phyloP scores from a whole-genome alignment of 2,888 invertebrate species.

The Horisme vitalbata region DNA sequence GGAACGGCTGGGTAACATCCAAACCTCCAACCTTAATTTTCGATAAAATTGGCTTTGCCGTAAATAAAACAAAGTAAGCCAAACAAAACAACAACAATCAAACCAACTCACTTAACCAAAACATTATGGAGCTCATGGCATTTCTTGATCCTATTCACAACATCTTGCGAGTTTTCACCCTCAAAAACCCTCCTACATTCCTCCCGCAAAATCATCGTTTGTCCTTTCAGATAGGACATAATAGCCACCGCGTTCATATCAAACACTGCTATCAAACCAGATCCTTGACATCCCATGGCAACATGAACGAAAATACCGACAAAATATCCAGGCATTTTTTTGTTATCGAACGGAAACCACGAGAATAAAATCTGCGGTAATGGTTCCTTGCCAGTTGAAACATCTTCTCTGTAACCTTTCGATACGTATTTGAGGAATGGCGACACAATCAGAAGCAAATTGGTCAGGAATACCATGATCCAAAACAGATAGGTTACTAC shows the following conservation, averaged over 20 bases:
- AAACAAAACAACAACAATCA: not conserved
- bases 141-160: slow-evolving; percentile 51
- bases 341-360: slow-evolving; percentile 66
- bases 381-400: slow-evolving; percentile 46
- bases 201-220: slow-evolving; percentile 50
- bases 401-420: slow-evolving; percentile 42
- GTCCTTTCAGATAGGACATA: slow-evolving; percentile 63
- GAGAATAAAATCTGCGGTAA: slow-evolving; percentile 57
- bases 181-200: slow-evolving; percentile 51
- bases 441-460: slow-evolving; percentile 39
- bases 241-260: slow-evolving; percentile 56
- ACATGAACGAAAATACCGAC: slow-evolving; percentile 48
- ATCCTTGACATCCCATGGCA: slow-evolving; percentile 46
- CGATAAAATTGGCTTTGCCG: no score
- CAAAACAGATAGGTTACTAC: slow-evolving; percentile 53
- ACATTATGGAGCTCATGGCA: slow-evolving; percentile 59
- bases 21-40: no score
- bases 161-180: slow-evolving; percentile 9
- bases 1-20: no score
- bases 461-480: slow-evolving; percentile 49
- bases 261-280: slow-evolving; percentile 50
- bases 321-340: slow-evolving; percentile 54
- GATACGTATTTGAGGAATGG: slow-evolving; percentile 51
- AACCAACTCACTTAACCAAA: slow-evolving; percentile 50
- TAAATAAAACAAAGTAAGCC: not conserved